A percentile compares a stretch with the other conserved stretches of the same genome.
phyloP scores from a whole-genome alignment of 2,113 vertebrate genomes.

The Ifrita kowaldi region DNA sequence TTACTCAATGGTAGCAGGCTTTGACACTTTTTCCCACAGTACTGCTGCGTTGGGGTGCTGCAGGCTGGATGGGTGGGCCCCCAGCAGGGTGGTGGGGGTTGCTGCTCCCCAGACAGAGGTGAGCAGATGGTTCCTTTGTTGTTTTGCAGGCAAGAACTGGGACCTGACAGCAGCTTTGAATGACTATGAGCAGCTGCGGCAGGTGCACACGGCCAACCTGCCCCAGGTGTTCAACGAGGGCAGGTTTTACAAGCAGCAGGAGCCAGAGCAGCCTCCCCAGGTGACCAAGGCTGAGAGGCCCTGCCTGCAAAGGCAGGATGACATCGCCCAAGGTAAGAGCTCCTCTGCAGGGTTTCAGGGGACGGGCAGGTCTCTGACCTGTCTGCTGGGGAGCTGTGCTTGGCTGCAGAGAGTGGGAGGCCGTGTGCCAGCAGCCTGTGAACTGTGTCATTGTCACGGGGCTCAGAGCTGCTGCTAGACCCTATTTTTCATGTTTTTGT shows the following conservation, averaged over 20 bases:
- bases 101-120: not conserved
- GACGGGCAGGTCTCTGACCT: not conserved
- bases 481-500: not conserved
- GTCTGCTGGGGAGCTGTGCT: not conserved
- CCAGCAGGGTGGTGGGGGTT: not conserved
- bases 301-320: conserved; percentile 87
- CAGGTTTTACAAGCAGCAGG: conserved; percentile 80
- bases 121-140: not conserved
- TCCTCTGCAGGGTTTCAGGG: not conserved
- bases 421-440: not conserved
- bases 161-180: conserved; percentile 93
- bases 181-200: conserved; percentile 94
- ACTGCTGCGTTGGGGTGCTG: not conserved
- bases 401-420: not conserved
- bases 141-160: conserved; percentile 92
- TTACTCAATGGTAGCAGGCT: not conserved
- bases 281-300: conserved; percentile 78
- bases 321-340: conserved; percentile 83
- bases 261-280: conserved; percentile 79
- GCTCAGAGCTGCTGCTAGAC: not conserved
- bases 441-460: not conserved
- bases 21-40: not conserved
- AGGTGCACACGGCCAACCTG: conserved; percentile 93
- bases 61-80: not conserved
- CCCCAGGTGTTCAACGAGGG: conserved; percentile 94